Evolutionary conservation across 2,797 vertebrate species (phyloP).

Genomic region (Sebastes hubbsi): DNA sequence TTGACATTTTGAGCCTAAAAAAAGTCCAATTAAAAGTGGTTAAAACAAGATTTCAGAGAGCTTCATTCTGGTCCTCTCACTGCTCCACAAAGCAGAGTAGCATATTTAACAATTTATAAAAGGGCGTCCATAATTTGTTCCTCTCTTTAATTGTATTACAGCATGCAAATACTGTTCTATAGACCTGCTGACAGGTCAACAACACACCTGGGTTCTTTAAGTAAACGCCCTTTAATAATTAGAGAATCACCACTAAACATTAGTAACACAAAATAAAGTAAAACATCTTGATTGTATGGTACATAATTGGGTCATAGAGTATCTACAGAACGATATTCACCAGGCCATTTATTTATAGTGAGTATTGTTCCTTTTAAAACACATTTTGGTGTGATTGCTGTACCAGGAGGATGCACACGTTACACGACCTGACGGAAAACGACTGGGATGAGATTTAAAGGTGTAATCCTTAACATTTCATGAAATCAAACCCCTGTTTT

Average conservation of each 20-base stretch:
- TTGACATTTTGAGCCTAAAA: not conserved
- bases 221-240: not conserved
- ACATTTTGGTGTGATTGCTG: not conserved
- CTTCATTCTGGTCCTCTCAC: not conserved
- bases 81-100: not conserved
- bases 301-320: not conserved
- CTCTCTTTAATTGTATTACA: not conserved
- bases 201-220: not conserved
- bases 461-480: not conserved
- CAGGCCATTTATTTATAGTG: constrained; percentile 5
- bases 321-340: constrained; percentile 31
- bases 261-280: not conserved
- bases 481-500: not conserved
- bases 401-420: not conserved
- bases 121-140: not conserved
- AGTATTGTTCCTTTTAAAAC: not conserved
- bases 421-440: not conserved
- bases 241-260: constrained; percentile 24
- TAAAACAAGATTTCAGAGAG: not conserved
- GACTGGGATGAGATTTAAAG: not conserved
- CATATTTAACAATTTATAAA: not conserved
- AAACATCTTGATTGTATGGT: not conserved
- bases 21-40: not conserved
- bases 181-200: not conserved
- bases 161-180: constrained; percentile 1